A percentile compares a stretch with the other conserved stretches of the same genome.
These are phyloP conservation scores for Hydractinia symbiolongicarpus DNA, from an alignment of 30 jellyfish, hydroid and myxozoan species.

Conservation along the genomic window DNA sequence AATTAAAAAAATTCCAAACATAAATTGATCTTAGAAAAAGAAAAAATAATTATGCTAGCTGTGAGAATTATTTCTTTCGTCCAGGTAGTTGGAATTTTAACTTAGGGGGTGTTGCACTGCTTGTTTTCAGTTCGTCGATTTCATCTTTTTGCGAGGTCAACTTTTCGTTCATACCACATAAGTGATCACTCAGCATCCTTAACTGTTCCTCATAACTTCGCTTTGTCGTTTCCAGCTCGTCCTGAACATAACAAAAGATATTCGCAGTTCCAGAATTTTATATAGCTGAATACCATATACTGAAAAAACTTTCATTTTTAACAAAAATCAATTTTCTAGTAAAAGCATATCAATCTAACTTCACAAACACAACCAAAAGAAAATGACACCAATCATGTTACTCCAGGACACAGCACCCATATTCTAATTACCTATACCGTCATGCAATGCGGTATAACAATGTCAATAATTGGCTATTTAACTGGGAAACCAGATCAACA, in stretches of 20 bases:
- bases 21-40: too few species aligned
- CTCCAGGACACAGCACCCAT: too few species aligned
- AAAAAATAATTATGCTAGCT: too few species aligned
- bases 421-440: too few species aligned
- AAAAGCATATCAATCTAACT: not conserved
- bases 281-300: too few species aligned
- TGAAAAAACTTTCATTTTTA: not conserved
- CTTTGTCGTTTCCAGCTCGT: slow-evolving; percentile 76
- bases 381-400: too few species aligned
- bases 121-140: slow-evolving; percentile 54
- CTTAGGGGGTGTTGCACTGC: not conserved
- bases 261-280: too few species aligned
- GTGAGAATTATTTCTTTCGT: not conserved
- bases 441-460: too few species aligned
- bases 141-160: slow-evolving; percentile 75
- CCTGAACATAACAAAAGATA: slow-evolving; percentile 24
- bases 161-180: slow-evolving; percentile 93
- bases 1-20: too few species aligned
- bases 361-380: too few species aligned
- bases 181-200: slow-evolving; percentile 80
- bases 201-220: slow-evolving; percentile 91
- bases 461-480: too few species aligned
- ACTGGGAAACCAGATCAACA: too few species aligned
- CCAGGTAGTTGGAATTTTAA: slow-evolving; percentile 16
- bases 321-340: not conserved